Conservation (phyloP, 2,113 vertebrate species). For the Silurus glanis region DNA sequence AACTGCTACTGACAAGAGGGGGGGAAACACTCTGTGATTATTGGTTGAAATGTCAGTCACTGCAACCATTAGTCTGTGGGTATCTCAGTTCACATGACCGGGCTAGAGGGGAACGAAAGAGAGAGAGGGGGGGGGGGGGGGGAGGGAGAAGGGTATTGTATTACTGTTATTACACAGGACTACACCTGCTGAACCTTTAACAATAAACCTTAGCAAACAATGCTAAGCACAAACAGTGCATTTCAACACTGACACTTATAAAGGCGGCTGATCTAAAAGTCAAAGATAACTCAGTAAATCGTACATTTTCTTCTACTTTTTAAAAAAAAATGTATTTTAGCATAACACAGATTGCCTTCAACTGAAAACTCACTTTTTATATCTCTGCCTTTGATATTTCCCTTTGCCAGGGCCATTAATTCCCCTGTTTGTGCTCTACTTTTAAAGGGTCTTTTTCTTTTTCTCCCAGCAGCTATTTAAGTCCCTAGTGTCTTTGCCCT, state of each 20-base stretch:
- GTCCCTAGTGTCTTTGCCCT: conserved; percentile 45
- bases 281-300: conserved; percentile 15
- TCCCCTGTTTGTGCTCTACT: conserved; percentile 46
- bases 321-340: neutral
- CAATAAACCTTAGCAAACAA: neutral
- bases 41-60: conserved; percentile 80
- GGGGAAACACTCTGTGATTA: conserved; percentile 70
- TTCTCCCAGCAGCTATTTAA: conserved; percentile 39
- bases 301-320: conserved; percentile 25
- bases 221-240: conserved; percentile 17
- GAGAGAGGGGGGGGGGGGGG: neutral
- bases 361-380: conserved; percentile 40
- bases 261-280: conserved; percentile 11
- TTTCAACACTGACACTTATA: conserved; percentile 1
- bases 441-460: conserved; percentile 51
- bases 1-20: conserved; percentile 75
- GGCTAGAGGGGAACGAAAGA: conserved; percentile 48
- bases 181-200: conserved; percentile 47
- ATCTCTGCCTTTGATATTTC: conserved; percentile 50
- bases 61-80: conserved; percentile 66
- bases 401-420: conserved; percentile 46
- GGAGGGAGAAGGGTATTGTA: neutral
- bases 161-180: conserved; percentile 29
- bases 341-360: conserved; percentile 47
- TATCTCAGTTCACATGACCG: conserved; percentile 71